These are phyloP conservation scores for Spodoptera exigua DNA, from an alignment of 2,888 invertebrate genomes.

Conservation along the genomic window DNA sequence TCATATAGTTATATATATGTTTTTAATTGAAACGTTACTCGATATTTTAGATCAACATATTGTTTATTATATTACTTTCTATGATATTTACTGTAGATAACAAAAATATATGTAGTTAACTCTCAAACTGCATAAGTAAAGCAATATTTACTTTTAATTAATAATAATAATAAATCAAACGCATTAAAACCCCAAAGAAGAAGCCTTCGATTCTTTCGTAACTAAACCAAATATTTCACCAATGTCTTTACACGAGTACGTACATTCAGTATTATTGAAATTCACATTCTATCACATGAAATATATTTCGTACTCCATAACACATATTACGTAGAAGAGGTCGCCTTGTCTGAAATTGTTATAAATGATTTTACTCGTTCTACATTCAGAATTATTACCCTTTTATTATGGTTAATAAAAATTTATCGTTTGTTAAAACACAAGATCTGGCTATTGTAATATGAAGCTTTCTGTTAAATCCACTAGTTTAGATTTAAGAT, in stretches of 20 bases:
- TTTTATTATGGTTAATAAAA: slow-evolving; percentile 50
- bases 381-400: slow-evolving; percentile 53
- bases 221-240: slow-evolving; percentile 30
- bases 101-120: no score
- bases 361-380: slow-evolving; percentile 52
- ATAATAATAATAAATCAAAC: no score
- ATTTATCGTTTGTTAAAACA: slow-evolving; percentile 43
- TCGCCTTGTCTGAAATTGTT: slow-evolving; percentile 49
- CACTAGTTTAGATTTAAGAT: slow-evolving; percentile 33
- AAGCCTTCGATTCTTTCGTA: slow-evolving; percentile 10
- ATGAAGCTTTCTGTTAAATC: slow-evolving; percentile 35
- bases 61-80: no score
- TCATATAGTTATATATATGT: no score
- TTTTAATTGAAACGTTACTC: no score
- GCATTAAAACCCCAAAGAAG: slow-evolving; percentile 4
- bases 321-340: slow-evolving; percentile 54
- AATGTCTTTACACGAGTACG: slow-evolving; percentile 7
- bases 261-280: slow-evolving; percentile 43
- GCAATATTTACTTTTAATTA: no score
- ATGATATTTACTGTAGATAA: no score
- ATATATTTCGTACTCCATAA: slow-evolving; percentile 48
- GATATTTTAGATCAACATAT: no score
- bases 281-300: slow-evolving; percentile 51
- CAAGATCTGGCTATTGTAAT: slow-evolving; percentile 36
- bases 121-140: no score